Conservation (phyloP, 1,140 invertebrate genomes). For the Lepidostoma basale region DNA sequence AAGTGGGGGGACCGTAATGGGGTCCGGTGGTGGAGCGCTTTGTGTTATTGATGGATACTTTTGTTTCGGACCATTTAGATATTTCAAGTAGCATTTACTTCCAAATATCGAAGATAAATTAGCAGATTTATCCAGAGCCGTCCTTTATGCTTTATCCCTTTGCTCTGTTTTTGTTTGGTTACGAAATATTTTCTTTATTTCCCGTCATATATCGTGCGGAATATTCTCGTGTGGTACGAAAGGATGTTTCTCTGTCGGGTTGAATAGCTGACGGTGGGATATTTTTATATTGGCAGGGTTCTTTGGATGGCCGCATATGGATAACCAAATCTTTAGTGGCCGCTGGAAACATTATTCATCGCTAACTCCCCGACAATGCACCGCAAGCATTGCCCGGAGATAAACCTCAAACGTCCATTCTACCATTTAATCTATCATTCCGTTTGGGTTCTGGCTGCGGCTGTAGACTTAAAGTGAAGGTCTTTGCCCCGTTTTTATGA, state of each 20-base stretch:
- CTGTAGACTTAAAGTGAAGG: too few relatives aligned
- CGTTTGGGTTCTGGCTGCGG: too few relatives aligned
- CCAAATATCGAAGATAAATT: conserved; percentile 24
- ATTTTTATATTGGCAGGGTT: background rate
- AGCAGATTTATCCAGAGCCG: background rate
- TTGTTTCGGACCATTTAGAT: conserved; percentile 19
- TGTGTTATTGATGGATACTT: conserved; percentile 17
- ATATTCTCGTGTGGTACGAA: too few relatives aligned
- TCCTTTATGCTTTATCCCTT: conserved; percentile 3
- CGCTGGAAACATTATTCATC: background rate
- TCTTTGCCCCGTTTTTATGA: too few relatives aligned
- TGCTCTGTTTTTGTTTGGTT: background rate
- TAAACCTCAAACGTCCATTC: too few relatives aligned
- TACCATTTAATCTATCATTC: too few relatives aligned
- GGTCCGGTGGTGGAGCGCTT: background rate
- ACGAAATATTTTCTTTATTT: conserved; percentile 4
- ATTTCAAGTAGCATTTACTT: conserved; percentile 20
- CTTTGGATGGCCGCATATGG: background rate
- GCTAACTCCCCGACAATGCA: background rate
- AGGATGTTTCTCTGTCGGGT: too few relatives aligned
- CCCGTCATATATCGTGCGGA: background rate
- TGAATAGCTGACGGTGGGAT: background rate
- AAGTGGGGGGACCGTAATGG: background rate
- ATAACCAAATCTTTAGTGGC: background rate
- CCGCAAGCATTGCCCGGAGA: background rate